These are phyloP conservation scores for Monoplex corrugatus DNA, from an alignment of 2,888 invertebrate species.

Conservation along the genomic window DNA sequence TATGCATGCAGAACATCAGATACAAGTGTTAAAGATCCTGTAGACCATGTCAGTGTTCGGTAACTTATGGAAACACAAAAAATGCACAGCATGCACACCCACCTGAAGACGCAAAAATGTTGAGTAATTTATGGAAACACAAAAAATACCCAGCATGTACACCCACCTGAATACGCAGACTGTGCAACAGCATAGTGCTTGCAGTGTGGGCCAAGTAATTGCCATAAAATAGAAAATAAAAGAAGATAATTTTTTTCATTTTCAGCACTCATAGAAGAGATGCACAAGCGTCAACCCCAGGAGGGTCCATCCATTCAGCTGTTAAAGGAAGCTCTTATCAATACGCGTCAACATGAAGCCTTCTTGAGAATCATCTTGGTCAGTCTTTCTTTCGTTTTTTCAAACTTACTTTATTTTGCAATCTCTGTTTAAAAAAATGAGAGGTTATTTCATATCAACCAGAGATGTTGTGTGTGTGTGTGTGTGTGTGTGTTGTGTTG, in stretches of 20 bases:
- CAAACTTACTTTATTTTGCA: background rate
- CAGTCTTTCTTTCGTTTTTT: slow-evolving; percentile 47
- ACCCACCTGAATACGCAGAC: no score
- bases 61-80: no score
- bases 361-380: slow-evolving; percentile 80
- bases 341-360: slow-evolving; percentile 80
- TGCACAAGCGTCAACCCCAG: slow-evolving; percentile 61
- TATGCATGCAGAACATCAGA: no score
- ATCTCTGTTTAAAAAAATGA: background rate
- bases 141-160: no score
- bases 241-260: background rate
- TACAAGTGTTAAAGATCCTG: no score
- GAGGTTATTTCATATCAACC: background rate
- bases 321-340: slow-evolving; percentile 80
- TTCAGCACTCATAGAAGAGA: slow-evolving; percentile 73
- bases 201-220: no score
- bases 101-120: no score
- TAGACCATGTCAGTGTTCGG: no score
- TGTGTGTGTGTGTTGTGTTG: background rate
- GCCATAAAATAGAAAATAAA: no score
- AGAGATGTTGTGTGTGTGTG: background rate
- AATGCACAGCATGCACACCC: no score
- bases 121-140: no score
- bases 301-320: slow-evolving; percentile 76
- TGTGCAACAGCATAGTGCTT: no score